Percentiles rank a stretch among this genome's conserved stretches.
Conservation (phyloP, 2,888 invertebrate genomes). For the Nomada goodeniana region DNA sequence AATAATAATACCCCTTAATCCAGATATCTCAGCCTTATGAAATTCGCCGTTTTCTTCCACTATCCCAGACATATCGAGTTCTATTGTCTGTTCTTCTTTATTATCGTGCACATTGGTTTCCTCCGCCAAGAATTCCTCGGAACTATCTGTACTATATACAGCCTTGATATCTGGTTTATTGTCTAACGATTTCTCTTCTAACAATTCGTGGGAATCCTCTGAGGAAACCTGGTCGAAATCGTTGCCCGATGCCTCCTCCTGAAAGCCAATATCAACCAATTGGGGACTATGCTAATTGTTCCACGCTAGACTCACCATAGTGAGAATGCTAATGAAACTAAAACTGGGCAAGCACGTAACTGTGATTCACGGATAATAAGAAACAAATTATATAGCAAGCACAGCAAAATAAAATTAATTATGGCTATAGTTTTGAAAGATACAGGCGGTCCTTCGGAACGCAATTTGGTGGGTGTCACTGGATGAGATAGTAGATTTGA, state of each 20-base stretch:
- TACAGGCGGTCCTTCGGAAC: too few species aligned
- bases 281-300: conserved; percentile 2
- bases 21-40: conserved; percentile 30
- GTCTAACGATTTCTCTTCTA: conserved; percentile 19
- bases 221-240: conserved; percentile 25
- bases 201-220: conserved; percentile 13
- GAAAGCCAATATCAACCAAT: conserved; percentile 30
- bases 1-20: conserved; percentile 43
- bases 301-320: conserved; percentile 4
- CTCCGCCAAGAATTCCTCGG: conserved; percentile 32
- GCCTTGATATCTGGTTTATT: conserved; percentile 2
- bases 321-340: background rate
- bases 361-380: too few species aligned
- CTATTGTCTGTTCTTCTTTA: conserved; percentile 32
- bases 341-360: background rate
- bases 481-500: too few species aligned
- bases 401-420: too few species aligned
- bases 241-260: conserved; percentile 44
- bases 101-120: conserved; percentile 1
- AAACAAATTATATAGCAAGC: too few species aligned
- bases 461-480: too few species aligned
- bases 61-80: conserved; percentile 49
- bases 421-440: too few species aligned
- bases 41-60: conserved; percentile 36
- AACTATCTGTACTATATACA: background rate